These are phyloP conservation scores for Pelobates cultripes DNA, from an alignment of 2,797 vertebrate genomes.

Conservation along the genomic window DNA sequence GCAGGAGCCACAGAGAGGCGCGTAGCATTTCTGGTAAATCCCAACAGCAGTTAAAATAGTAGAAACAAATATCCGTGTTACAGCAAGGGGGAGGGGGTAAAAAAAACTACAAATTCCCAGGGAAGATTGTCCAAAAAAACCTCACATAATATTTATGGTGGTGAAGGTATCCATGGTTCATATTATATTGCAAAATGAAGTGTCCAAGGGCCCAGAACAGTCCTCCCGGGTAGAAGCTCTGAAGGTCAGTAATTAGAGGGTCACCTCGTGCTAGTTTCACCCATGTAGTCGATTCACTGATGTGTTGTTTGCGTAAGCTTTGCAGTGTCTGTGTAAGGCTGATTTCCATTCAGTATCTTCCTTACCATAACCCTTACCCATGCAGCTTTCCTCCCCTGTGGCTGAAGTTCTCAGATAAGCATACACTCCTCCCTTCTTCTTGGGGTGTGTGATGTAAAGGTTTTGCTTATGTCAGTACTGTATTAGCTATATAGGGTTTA, in stretches of 20 bases:
- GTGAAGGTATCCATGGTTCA: not conserved
- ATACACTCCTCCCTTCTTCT: conserved; percentile 2
- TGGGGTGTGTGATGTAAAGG: conserved; percentile 19
- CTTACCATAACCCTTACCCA: too few relatives aligned
- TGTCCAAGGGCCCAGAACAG: not conserved
- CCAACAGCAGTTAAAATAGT: not conserved
- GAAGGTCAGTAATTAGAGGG: not conserved
- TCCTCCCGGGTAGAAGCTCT: not conserved
- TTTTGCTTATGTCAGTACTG: conserved; percentile 31
- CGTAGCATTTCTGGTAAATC: conserved; percentile 8
- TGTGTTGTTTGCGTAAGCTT: not conserved
- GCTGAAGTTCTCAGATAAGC: conserved; percentile 12
- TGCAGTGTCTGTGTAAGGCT: not conserved
- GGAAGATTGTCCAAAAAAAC: not conserved
- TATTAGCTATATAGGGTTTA: too few relatives aligned
- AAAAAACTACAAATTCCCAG: not conserved
- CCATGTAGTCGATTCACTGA: not conserved
- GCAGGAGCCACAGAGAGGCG: not conserved
- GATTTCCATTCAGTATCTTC: not conserved
- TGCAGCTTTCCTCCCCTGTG: not conserved
- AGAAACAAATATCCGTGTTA: not conserved
- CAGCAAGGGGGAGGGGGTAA: not conserved
- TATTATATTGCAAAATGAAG: not conserved
- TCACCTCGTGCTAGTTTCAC: conserved; percentile 16
- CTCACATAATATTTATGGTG: not conserved